phyloP scores from a whole-genome alignment of 37 sponge, comb jelly and placozoan genomes.

The Diacarnus erythraeanus region DNA sequence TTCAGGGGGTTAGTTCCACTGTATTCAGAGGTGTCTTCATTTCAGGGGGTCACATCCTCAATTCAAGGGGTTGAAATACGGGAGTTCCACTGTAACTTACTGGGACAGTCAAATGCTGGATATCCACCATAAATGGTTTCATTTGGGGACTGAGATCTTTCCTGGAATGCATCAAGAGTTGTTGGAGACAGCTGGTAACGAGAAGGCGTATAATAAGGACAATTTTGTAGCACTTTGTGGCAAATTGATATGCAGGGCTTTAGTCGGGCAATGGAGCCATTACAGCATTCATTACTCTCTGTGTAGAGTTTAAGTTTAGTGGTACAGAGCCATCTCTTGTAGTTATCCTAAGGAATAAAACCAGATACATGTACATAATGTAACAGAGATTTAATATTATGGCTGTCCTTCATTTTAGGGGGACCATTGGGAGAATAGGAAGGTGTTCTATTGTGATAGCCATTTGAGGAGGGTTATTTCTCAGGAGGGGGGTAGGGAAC shows the following conservation, averaged over 20 bases:
- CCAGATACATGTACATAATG: too few relatives aligned
- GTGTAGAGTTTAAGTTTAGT: conserved; percentile 16
- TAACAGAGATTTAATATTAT: too few relatives aligned
- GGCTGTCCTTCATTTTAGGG: too few relatives aligned
- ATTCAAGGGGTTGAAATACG: too few relatives aligned
- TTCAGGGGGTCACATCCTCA: too few relatives aligned
- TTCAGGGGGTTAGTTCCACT: too few relatives aligned
- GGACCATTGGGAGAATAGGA: too few relatives aligned
- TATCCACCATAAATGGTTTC: conserved; percentile 55
- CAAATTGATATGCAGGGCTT: conserved; percentile 47
- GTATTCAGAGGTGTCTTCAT: too few relatives aligned
- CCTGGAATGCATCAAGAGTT: neutral
- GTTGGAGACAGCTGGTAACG: conserved; percentile 9
- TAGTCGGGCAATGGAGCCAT: neutral
- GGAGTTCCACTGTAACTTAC: too few relatives aligned
- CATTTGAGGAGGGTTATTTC: too few relatives aligned
- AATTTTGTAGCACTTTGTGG: conserved; percentile 30
- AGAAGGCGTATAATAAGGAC: conserved; percentile 65
- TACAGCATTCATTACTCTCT: neutral
- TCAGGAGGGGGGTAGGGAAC: too few relatives aligned
- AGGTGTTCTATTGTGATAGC: too few relatives aligned
- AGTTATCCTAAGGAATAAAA: conserved; percentile 11
- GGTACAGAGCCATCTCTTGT: conserved; percentile 55
- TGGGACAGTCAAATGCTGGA: conserved; percentile 66
- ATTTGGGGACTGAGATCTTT: neutral